Evolutionary conservation across 2,888 invertebrate species (phyloP).

Genomic region (Rotaria macrura): DNA sequence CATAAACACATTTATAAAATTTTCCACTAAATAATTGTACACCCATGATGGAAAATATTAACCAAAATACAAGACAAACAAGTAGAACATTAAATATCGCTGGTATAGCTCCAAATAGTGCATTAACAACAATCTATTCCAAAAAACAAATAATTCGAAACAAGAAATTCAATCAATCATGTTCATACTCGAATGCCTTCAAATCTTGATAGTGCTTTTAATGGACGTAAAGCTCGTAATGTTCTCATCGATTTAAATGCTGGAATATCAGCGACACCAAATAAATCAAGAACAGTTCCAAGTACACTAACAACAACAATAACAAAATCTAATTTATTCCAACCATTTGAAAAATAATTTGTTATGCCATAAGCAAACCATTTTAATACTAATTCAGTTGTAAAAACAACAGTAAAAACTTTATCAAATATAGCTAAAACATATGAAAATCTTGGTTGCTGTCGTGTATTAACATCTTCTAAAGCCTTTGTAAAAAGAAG

Average conservation of each 20-base stretch:
- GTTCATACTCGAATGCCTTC: conserved; percentile 89
- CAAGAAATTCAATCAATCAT: background rate
- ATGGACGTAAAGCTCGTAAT: conserved; percentile 87
- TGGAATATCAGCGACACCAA: conserved; percentile 78
- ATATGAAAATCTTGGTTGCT: conserved; percentile 75
- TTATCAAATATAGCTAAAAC: conserved; percentile 87
- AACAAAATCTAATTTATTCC: conserved; percentile 98
- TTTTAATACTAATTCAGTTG: conserved; percentile 95
- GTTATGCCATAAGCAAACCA: conserved; percentile 92
- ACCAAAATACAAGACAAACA: conserved; percentile 98
- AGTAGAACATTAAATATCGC: conserved; percentile 97
- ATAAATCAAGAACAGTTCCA: conserved; percentile 74
- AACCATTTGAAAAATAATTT: conserved; percentile 93
- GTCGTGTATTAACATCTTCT: conserved; percentile 87
- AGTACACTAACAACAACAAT: conserved; percentile 90
- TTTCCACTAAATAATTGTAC: conserved; percentile 94
- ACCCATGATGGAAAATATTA: conserved; percentile 97
- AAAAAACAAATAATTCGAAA: background rate
- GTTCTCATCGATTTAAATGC: conserved; percentile 99
- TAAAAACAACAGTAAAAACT: conserved; percentile 94
- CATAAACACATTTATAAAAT: conserved; percentile 59
- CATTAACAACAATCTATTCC: conserved; percentile 85
- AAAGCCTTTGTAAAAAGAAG: conserved; percentile 61
- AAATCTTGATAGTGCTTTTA: conserved; percentile 97
- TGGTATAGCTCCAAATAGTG: conserved; percentile 94